These are phyloP conservation scores for Mus caroli DNA, from an alignment of 2,797 vertebrate species.

Conservation along the genomic window DNA sequence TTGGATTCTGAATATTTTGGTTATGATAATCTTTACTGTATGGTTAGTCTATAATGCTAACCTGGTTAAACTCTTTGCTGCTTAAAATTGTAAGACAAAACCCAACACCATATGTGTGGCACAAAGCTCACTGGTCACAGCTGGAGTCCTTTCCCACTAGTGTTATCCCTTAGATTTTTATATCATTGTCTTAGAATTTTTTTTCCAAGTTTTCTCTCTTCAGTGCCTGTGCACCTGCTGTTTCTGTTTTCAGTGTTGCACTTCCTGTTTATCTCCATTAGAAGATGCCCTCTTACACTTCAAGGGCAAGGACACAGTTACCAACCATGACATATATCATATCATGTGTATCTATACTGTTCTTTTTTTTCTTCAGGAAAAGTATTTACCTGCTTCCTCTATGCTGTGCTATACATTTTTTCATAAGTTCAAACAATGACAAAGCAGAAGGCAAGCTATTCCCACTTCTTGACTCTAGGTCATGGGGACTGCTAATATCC, in stretches of 20 bases:
- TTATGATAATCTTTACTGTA: not conserved
- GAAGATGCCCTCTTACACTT: conserved; percentile 18
- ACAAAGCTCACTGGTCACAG: not conserved
- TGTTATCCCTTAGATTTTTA: not conserved
- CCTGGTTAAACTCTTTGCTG: not conserved
- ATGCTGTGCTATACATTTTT: not conserved
- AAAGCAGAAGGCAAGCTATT: conserved; percentile 18
- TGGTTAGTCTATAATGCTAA: not conserved
- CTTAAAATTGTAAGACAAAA: conserved; percentile 37
- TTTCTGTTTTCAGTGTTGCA: conserved; percentile 23
- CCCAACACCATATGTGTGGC: not conserved
- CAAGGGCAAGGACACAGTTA: not conserved
- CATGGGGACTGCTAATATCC: not conserved
- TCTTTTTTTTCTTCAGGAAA: not conserved
- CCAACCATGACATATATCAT: not conserved
- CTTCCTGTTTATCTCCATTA: not conserved
- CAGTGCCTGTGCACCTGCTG: not conserved
- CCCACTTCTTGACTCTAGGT: not conserved
- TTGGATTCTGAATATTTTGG: not conserved
- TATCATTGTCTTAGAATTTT: not conserved
- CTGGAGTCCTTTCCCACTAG: not conserved
- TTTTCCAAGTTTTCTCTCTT: conserved; percentile 13
- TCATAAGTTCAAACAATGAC: not conserved
- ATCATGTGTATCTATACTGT: not conserved
- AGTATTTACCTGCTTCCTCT: not conserved